phyloP scores from a whole-genome alignment of 2,113 vertebrate genomes.

The Triplophysa rosa region DNA sequence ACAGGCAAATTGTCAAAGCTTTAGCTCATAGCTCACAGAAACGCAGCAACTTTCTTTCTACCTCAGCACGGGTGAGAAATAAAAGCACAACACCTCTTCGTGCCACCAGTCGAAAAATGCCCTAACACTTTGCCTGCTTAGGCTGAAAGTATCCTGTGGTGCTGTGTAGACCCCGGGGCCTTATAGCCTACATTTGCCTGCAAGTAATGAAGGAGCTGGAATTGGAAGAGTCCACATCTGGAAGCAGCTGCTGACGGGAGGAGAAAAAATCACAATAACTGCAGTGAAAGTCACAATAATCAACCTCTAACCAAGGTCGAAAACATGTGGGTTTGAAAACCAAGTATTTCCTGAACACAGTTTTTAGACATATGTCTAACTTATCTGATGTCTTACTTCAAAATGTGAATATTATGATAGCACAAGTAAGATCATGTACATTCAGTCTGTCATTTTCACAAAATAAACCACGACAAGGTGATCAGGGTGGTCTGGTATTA shows the following conservation, averaged over 20 bases:
- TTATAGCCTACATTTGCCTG: background rate
- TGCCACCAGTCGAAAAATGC: constrained; percentile 13
- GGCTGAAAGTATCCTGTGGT: constrained; percentile 17
- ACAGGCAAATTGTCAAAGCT: constrained; percentile 30
- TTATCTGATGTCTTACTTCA: too few relatives aligned
- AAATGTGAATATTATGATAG: too few relatives aligned
- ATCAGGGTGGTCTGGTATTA: too few relatives aligned
- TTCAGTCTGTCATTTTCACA: too few relatives aligned
- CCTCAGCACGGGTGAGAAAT: background rate
- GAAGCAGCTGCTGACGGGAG: constrained; percentile 38
- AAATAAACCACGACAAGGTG: too few relatives aligned
- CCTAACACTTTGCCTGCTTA: constrained; percentile 16
- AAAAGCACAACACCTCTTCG: constrained; percentile 5
- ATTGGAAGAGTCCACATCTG: constrained; percentile 47
- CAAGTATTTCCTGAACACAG: background rate
- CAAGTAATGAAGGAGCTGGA: constrained; percentile 27
- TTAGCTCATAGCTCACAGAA: constrained; percentile 30
- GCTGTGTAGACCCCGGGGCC: constrained; percentile 26
- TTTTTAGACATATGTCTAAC: background rate
- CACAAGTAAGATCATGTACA: too few relatives aligned
- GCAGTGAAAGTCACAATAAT: background rate
- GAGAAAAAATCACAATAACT: constrained; percentile 32
- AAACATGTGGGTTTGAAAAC: background rate
- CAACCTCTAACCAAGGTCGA: constrained; percentile 1
- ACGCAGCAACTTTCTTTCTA: background rate